Conservation (phyloP, 2,797 vertebrate species). For the Notamacropus eugenii region DNA sequence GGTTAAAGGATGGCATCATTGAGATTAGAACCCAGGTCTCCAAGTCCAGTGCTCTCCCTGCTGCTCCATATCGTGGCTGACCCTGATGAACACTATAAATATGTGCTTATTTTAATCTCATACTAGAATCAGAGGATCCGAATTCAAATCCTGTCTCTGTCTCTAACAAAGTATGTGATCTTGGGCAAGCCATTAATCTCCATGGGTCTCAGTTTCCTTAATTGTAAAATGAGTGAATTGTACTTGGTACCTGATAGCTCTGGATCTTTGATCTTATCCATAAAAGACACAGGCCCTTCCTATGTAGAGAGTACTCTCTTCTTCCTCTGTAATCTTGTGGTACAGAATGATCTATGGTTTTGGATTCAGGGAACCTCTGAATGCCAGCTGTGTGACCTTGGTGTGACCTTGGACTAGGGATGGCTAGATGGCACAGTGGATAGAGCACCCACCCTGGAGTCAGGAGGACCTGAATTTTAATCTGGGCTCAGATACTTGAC, state of each 20-base stretch:
- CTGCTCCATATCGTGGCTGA: background rate
- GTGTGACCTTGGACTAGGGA: background rate
- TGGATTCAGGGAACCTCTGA: background rate
- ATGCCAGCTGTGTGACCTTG: background rate
- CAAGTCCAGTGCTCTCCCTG: background rate
- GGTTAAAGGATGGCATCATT: background rate
- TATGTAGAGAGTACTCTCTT: background rate
- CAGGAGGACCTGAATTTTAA: too few relatives aligned
- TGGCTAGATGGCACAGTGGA: too few relatives aligned
- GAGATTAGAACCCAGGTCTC: background rate
- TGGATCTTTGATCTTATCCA: background rate
- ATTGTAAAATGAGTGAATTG: background rate
- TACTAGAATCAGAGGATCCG: background rate
- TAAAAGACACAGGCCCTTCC: background rate
- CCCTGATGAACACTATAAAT: background rate
- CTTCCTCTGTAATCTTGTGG: background rate
- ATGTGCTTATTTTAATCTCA: background rate
- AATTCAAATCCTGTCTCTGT: background rate
- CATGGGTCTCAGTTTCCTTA: background rate
- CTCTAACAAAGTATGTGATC: background rate
- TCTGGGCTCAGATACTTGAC: too few relatives aligned
- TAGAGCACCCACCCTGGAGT: too few relatives aligned
- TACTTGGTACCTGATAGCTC: too few relatives aligned
- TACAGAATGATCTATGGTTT: background rate
- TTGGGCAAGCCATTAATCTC: constrained; percentile 3